Percentiles rank a stretch among this genome's conserved stretches.
Conservation (phyloP, 1,140 invertebrate genomes). For the Drosophila bocki region DNA sequence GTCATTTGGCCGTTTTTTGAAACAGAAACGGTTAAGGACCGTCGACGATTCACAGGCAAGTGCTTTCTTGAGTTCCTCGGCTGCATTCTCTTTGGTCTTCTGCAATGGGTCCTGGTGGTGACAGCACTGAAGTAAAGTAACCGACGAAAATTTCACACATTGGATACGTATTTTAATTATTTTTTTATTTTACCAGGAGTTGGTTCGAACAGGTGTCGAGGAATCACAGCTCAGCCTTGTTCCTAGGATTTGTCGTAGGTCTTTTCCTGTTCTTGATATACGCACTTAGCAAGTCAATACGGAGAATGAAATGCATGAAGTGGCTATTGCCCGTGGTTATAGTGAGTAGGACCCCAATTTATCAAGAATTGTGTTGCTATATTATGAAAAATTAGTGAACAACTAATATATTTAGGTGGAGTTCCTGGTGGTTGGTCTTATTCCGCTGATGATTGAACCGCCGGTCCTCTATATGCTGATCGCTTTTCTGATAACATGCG, state of each 20-base stretch:
- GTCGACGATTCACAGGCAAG: constrained; percentile 17
- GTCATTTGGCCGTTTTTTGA: constrained; percentile 21
- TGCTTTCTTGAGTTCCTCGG: constrained; percentile 9
- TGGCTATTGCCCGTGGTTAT: constrained; percentile 23
- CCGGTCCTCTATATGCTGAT: constrained; percentile 1
- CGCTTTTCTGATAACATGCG: constrained; percentile 12
- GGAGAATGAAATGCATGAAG: constrained; percentile 11
- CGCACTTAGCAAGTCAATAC: constrained; percentile 12
- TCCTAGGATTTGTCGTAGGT: constrained; percentile 17
- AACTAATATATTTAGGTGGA: constrained; percentile 36
- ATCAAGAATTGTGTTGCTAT: not conserved
- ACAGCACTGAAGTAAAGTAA: constrained; percentile 11
- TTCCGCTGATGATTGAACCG: constrained; percentile 5
- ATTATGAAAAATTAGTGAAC: too few species aligned
- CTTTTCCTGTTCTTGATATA: constrained; percentile 33
- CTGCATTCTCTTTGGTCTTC: constrained; percentile 4
- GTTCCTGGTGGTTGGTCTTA: constrained; percentile 9
- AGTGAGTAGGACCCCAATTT: constrained; percentile 21
- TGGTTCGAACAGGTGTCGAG: not conserved
- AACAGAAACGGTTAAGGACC: constrained; percentile 16
- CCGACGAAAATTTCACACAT: not conserved
- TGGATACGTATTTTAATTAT: not conserved
- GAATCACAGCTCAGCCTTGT: constrained; percentile 7
- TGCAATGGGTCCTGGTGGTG: constrained; percentile 36
- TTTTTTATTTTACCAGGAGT: not conserved